Evolutionary conservation across 2,888 invertebrate genomes (phyloP), one percentile per base, ranked within the genome.

Genomic region (Lordiphosa fenestrarum): DNA sequence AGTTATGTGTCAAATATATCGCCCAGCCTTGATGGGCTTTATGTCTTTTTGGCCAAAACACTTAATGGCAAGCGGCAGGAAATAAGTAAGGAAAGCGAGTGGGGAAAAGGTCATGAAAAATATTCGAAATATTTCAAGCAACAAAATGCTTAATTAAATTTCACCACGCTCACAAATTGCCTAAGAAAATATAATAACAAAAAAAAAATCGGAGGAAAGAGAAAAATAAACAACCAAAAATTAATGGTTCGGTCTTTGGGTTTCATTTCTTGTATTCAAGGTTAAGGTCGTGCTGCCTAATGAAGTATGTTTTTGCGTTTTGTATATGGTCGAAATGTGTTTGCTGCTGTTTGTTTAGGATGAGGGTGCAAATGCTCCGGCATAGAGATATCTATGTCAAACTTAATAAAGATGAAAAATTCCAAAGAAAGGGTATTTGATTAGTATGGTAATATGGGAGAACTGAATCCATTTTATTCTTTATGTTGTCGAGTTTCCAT

Each of bases 1-100:
- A 71, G 69, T 60, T 69, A 64, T 69, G 61, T 69, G 53, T 37
- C 42, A 60, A 66, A 66, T 64, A 65, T 64, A 65, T 65, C 41
- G 47, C 51, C 51, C 38, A 47, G 33, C 33, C n/a, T 38, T 38
- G 44, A 44, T 44, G 52, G 51, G 56, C 64, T 64, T 67, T 54
- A 53, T 58, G 57, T 49, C 55, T 36, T 19, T 46, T 41, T 49
- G 35, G 23, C 25, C 38, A 50, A 64, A 71, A 70, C 50, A 57
- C 35, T 64, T 55, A 64, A 57, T 50, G 50, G 37, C 51, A 52
- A n/a, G n/a, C n/a, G 44, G 33, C 44, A 33, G 23, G 13, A 30
- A 44, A 44, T 44, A 33, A 33, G 33, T 10, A 15, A 21, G 42
- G 12, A 30, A 44, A 44, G 46, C 35, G 46, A 35, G 30, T 10